Evolutionary conservation across 2,113 vertebrate genomes (phyloP), one percentile per base, ranked within the genome.

Genomic region (Heptranchias perlo): DNA sequence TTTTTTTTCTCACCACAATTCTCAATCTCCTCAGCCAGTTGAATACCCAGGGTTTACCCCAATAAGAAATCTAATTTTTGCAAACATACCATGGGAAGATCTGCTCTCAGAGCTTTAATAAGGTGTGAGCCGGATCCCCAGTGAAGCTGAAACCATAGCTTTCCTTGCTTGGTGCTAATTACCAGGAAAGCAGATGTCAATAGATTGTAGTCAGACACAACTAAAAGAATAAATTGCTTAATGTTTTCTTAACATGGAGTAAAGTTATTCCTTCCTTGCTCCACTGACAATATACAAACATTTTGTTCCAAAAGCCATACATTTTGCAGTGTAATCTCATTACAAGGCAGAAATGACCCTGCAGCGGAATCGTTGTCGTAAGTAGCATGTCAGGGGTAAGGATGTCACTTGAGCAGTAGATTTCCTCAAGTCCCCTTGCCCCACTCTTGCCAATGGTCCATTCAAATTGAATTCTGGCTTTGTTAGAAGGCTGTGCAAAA

Each of bases 61-160:
- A 62, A 44, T 93, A 62, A 93, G 89, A 64, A 93, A 93, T 93
- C 35, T 62, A 93, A 93, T 93, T 93, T 93, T 93, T 62, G 58
- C 58, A 39, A 93, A 23, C 89, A 93, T 31, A n/a, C 89, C 35
- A 39, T 23, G 58, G 58, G 58, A 62, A 93, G 18, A 10, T n/a
- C 31, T 39, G 89, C 18, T 93, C n/a, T 35, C 89, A 93, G 86
- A 89, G 58, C 14, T 93, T 93, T 93, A 92, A 62, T 92, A 54
- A 92, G 54, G 58, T 21, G 54, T 92, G 61, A 62, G 35, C 58
- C 62, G 89, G 54, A n/a, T 93, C 58, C 35, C 89, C 62, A 93
- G 89, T 93, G 89, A 93, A 93, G n/a, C 18, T 62, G 61, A 93
- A 62, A 62, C 16, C 1, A 35, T 6, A n/a, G 87, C 52, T 58